Base-by-base conservation (phyloP, 2,113 vertebrate species). In the Aix galericulata region DNA sequence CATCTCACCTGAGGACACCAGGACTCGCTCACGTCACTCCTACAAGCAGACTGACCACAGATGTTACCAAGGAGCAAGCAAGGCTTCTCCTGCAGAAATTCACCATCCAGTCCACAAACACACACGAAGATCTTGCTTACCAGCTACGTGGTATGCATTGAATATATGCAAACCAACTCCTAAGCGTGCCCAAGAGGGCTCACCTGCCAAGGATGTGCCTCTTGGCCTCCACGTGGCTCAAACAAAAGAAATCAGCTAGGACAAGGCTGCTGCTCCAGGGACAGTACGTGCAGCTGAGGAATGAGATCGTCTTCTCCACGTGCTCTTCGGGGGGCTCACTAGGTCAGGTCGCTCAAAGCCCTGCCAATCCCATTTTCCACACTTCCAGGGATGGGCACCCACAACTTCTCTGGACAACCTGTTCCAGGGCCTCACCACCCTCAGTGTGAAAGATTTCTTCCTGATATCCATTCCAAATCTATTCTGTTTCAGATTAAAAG, bases 61-160 rank as follows among this genome's bases (percentile, higher is more conserved):
- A 63, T 9, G 42, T 46, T 40, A 67, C 2, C 69, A 48, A 23
- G 11, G 3, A 62, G 52, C 72, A 80, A 34, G 38, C 23, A 40
- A 67, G 17, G 34, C 10, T 42, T 34, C 48, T 68, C 55, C 46
- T 67, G 21, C 48, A 62, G 16, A 46, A 80, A 21, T 29, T 56
- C 71, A 42, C 62, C n/a, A 55, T 36, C 60, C 1, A 1, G 29
- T 14, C 66, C 0, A 1, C 62, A 55, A 29, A 34, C 7, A 5
- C 0, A 1, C 17, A 31, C 4, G 14, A 66, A 60, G n/a, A 11
- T 44, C 32, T n/a, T 1, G 2, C 40, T 32, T 72, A 55, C 55
- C 73, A 83, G 42, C 12, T 36, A 17, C 2, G 10, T 44, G 38
- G 38, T 29, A 38, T 40, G 80, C 25, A n/a, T 0, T 67, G 17